Base-by-base conservation (phyloP, 2,888 invertebrate genomes). In the Troglohyphantes excavatus region DNA sequence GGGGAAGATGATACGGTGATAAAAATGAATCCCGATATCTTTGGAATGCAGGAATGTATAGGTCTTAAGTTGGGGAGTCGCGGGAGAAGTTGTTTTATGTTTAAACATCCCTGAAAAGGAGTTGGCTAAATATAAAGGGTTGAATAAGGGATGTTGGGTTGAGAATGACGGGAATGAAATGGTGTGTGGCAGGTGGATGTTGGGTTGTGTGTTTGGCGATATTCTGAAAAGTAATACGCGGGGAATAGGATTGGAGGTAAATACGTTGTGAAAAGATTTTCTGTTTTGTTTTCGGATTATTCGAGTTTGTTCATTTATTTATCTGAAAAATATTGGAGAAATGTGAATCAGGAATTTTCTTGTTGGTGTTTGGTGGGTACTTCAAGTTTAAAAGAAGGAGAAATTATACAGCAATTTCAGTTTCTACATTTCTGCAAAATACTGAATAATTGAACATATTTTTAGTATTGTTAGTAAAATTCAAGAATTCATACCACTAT, bases 21-120 rank as follows among this genome's bases (percentile, higher is more conserved):
- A 84, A 84, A 84, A 76, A 67, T 59, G 75, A 46, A 75, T 65
- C 27, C 67, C 23, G 53, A n/a, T 84, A 84, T 84, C 84, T 84
- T 17, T 67, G 84, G 75, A 75, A 76, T 43, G 29, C 84, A 84
- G 84, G 67, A 75, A 29, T 67, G 33, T 33, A 33, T 33, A 2
- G 39, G n/a, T n/a, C 39, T 39, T 39, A 39, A 39, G 3, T 1
- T 39, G 29, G 84, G 84, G 26, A 23, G 75, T 84, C 75, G 46
- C 53, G 26, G 19, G 11, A 13, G 53, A 26, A 67, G 63, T 73
- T 65, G 73, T 73, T 83, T 83, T 73, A 83, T 83, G 83, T 63
- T 63, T 21, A 83, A 73, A 53, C 81, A 81, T 46, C 68, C 19
- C 13, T 39, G 2, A 68, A 68, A 68, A 29, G 68, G 68, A 68